Percentiles rank a stretch among this genome's conserved stretches.
Conservation (phyloP, 2,113 vertebrate genomes). For the Poecile atricapillus region DNA sequence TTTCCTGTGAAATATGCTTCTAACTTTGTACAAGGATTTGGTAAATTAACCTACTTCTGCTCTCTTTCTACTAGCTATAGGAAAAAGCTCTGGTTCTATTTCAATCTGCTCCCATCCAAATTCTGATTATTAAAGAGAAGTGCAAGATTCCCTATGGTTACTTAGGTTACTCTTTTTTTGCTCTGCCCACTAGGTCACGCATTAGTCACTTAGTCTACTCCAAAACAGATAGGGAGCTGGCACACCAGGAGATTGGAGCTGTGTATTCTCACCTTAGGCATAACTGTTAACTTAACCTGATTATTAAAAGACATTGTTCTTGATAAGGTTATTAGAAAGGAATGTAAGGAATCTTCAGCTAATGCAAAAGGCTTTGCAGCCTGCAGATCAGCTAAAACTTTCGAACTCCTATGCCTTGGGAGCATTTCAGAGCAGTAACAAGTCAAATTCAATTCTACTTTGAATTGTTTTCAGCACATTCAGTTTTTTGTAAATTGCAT, state of each 20-base stretch:
- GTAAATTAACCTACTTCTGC: neutral
- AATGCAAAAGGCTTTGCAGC: neutral
- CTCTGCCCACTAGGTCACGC: neutral
- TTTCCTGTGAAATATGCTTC: neutral
- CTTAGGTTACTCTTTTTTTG: neutral
- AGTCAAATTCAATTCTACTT: neutral
- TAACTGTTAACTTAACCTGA: neutral
- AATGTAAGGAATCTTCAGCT: neutral
- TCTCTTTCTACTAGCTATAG: neutral
- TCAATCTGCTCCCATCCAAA: neutral
- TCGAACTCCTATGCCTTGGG: neutral
- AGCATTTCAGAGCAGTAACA: neutral
- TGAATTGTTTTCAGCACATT: neutral
- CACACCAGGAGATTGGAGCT: neutral
- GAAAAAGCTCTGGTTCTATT: neutral
- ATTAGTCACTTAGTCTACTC: neutral
- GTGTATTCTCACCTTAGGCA: neutral
- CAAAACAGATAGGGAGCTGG: neutral
- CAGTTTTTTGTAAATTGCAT: neutral
- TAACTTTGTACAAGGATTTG: neutral
- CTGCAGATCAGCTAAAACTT: neutral
- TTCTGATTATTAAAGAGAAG: neutral
- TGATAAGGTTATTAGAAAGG: neutral
- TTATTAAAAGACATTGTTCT: neutral
- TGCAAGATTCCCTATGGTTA: neutral